A percentile compares a stretch with the other conserved stretches of the same genome.
Evolutionary conservation across 2,113 vertebrate genomes (phyloP).

Genomic region (Hoplias malabaricus): DNA sequence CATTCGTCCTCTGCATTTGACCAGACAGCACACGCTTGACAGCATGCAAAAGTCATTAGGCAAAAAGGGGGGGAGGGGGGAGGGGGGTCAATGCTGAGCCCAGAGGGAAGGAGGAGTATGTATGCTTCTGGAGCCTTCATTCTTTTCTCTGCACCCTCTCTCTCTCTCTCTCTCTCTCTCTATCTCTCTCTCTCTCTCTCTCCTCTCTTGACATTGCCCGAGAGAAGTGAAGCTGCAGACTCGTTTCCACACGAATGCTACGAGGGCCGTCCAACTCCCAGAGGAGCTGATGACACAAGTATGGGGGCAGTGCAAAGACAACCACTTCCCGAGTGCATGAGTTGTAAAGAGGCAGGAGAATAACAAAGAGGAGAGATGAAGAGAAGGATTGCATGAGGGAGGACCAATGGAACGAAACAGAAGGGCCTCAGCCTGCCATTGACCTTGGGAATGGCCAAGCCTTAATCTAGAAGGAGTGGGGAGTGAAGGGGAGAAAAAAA

Average conservation of each 20-base stretch:
- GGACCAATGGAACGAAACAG: background rate
- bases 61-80: slow-evolving; percentile 2
- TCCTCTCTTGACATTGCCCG: slow-evolving; percentile 20
- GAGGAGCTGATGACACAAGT: slow-evolving; percentile 40
- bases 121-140: background rate
- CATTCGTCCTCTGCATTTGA: slow-evolving; percentile 50
- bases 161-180: background rate
- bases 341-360: slow-evolving; percentile 49
- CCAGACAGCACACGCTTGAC: background rate
- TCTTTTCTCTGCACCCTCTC: background rate
- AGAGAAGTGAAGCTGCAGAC: slow-evolving; percentile 23
- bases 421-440: slow-evolving; percentile 39
- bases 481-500: background rate
- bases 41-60: slow-evolving; percentile 32
- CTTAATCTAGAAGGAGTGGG: slow-evolving; percentile 39
- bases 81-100: background rate
- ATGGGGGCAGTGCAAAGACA: slow-evolving; percentile 58
- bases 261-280: slow-evolving; percentile 54
- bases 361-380: slow-evolving; percentile 48
- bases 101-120: slow-evolving; percentile 6
- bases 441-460: slow-evolving; percentile 59
- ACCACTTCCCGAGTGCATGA: slow-evolving; percentile 59
- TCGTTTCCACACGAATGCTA: slow-evolving; percentile 39
- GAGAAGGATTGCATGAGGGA: slow-evolving; percentile 32
- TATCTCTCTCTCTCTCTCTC: background rate